These are phyloP conservation scores for Pseudomugil tenellus DNA, from an alignment of 2,797 vertebrate genomes.

Conservation along the genomic window DNA sequence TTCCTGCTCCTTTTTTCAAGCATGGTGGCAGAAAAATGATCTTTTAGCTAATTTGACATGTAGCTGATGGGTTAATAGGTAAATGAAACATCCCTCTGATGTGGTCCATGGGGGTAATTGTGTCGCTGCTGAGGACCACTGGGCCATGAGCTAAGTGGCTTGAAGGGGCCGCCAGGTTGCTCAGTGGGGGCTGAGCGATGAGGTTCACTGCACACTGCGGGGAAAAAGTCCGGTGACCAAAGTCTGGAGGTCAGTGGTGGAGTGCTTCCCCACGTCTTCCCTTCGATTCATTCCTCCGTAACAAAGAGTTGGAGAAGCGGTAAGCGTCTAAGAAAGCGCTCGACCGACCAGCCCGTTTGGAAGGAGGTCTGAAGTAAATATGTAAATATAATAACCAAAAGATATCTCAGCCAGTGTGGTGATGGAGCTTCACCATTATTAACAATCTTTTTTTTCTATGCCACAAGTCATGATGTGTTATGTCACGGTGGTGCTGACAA, in stretches of 20 bases:
- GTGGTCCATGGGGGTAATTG: slow-evolving; percentile 12
- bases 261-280: slow-evolving; percentile 50
- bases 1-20: too few species aligned
- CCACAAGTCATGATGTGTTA: slow-evolving; percentile 59
- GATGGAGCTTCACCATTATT: slow-evolving; percentile 53
- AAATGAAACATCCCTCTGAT: slow-evolving; percentile 15
- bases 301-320: slow-evolving; percentile 76
- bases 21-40: too few species aligned
- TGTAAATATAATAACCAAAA: slow-evolving; percentile 73
- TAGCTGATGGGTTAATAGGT: background rate
- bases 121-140: slow-evolving; percentile 31
- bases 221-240: slow-evolving; percentile 58
- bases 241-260: slow-evolving; percentile 79
- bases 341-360: slow-evolving; percentile 60
- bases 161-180: slow-evolving; percentile 58
- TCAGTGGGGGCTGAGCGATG: slow-evolving; percentile 70
- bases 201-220: slow-evolving; percentile 44
- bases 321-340: slow-evolving; percentile 71
- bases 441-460: background rate
- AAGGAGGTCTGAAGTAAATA: too few species aligned
- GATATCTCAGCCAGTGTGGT: slow-evolving; percentile 54
- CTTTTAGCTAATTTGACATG: slow-evolving; percentile 5
- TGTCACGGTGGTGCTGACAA: slow-evolving; percentile 65
- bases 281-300: slow-evolving; percentile 73
- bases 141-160: slow-evolving; percentile 24